phyloP scores from a whole-genome alignment of 2,797 vertebrate genomes.

The Anabacerthia variegaticeps region DNA sequence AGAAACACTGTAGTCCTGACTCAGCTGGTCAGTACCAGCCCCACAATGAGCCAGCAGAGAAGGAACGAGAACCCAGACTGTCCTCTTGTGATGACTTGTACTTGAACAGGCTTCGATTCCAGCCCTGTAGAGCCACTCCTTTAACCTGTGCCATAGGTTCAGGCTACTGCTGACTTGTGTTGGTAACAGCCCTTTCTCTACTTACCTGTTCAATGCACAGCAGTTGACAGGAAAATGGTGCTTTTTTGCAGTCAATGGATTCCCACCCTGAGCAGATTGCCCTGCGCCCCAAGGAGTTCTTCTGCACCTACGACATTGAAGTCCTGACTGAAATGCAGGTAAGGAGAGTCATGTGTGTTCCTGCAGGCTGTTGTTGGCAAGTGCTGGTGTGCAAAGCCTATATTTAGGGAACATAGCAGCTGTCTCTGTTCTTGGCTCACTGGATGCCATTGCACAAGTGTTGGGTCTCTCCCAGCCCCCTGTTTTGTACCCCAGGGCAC shows the following conservation, averaged over 20 bases:
- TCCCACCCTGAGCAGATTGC: slow-evolving; percentile 91
- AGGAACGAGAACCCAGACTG: not conserved
- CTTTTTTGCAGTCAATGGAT: slow-evolving; percentile 87
- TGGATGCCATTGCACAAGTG: accelerated
- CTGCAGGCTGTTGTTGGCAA: not conserved
- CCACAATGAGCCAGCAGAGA: accelerated
- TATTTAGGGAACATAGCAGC: not conserved
- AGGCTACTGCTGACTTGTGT: not conserved
- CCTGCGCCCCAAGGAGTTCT: slow-evolving; percentile 90
- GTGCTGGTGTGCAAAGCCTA: not conserved
- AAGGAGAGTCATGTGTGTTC: not conserved
- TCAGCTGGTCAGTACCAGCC: not conserved
- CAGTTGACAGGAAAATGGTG: not conserved
- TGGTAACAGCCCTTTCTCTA: not conserved
- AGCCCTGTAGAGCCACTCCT: not conserved
- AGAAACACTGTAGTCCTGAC: not conserved
- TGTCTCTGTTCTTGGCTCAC: not conserved
- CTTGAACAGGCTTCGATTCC: not conserved
- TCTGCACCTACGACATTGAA: slow-evolving; percentile 90
- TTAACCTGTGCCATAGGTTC: not conserved
- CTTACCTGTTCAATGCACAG: not conserved
- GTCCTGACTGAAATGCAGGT: slow-evolving; percentile 94
- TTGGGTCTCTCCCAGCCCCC: not conserved
- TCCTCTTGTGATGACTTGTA: not conserved
- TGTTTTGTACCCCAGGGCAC: not conserved